Conservation (phyloP, 2,113 vertebrate species). For the Blennius ocellaris region DNA sequence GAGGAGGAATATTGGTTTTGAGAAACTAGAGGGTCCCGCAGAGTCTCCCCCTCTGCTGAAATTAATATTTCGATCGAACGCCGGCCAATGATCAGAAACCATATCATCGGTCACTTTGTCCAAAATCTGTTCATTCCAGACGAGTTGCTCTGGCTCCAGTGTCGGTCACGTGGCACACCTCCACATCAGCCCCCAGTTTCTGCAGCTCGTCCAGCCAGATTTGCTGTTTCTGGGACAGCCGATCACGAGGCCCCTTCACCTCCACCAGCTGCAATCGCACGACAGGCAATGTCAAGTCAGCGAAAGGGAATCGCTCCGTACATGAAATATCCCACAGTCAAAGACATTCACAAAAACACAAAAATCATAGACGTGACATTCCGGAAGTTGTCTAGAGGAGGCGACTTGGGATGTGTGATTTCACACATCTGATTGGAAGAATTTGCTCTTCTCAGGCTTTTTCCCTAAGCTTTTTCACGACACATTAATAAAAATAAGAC, state of each 20-base stretch:
- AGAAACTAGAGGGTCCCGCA: not conserved
- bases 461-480: too few species aligned
- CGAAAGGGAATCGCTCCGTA: too few species aligned
- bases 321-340: too few species aligned
- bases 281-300: too few species aligned
- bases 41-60: not conserved
- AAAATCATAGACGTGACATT: too few species aligned
- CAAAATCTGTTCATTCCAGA: constrained; percentile 65
- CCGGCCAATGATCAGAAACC: constrained; percentile 16
- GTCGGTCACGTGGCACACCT: constrained; percentile 93
- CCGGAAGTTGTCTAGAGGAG: too few species aligned
- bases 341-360: too few species aligned
- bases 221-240: constrained; percentile 94
- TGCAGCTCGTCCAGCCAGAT: constrained; percentile 93
- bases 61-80: constrained; percentile 4
- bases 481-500: too few species aligned
- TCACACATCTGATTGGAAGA: too few species aligned
- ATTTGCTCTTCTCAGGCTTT: too few species aligned
- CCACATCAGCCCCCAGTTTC: constrained; percentile 89
- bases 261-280: constrained; percentile 89
- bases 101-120: constrained; percentile 11
- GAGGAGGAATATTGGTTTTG: constrained; percentile 11
- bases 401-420: too few species aligned
- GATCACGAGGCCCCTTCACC: constrained; percentile 94
- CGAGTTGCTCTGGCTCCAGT: constrained; percentile 84